Conservation (phyloP, 2,113 vertebrate species). For the Prolemur simus region DNA sequence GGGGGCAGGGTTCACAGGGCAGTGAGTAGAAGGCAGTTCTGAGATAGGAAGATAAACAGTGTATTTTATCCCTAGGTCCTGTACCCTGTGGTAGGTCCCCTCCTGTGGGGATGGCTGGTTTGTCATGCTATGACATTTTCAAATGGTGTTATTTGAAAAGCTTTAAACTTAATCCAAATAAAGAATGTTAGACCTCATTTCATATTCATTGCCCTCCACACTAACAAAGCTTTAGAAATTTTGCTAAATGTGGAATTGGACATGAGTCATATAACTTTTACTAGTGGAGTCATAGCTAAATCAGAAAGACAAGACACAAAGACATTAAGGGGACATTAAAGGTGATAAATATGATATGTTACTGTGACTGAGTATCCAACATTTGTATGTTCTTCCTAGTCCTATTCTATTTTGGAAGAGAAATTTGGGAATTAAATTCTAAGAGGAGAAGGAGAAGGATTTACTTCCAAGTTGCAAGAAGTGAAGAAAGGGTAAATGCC, state of each 20-base stretch:
- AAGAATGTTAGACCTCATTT: slow-evolving; percentile 71
- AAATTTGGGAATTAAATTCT: slow-evolving; percentile 48
- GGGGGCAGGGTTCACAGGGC: background rate
- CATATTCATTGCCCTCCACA: slow-evolving; percentile 69
- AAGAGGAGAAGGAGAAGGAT: slow-evolving; percentile 8
- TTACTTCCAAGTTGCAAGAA: slow-evolving; percentile 48
- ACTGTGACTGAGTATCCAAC: background rate
- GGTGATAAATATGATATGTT: slow-evolving; percentile 55
- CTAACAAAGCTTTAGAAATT: slow-evolving; percentile 68
- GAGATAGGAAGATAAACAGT: background rate
- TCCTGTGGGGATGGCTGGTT: background rate
- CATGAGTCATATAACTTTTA: slow-evolving; percentile 76
- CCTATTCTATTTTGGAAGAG: slow-evolving; percentile 53
- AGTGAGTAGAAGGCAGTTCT: background rate
- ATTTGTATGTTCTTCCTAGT: slow-evolving; percentile 34
- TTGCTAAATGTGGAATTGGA: slow-evolving; percentile 74
- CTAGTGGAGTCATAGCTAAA: slow-evolving; percentile 68
- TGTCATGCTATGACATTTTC: slow-evolving; percentile 71
- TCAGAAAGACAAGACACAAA: slow-evolving; percentile 66
- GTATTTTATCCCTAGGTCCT: background rate
- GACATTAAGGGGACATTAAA: slow-evolving; percentile 29
- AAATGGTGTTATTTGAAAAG: slow-evolving; percentile 75
- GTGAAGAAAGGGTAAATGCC: background rate
- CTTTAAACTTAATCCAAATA: slow-evolving; percentile 76
- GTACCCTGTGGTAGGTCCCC: background rate